Percentiles rank a stretch among this genome's conserved stretches.
phyloP scores from a whole-genome alignment of 2,888 invertebrate genomes.

The Cylindroiulus punctatus region DNA sequence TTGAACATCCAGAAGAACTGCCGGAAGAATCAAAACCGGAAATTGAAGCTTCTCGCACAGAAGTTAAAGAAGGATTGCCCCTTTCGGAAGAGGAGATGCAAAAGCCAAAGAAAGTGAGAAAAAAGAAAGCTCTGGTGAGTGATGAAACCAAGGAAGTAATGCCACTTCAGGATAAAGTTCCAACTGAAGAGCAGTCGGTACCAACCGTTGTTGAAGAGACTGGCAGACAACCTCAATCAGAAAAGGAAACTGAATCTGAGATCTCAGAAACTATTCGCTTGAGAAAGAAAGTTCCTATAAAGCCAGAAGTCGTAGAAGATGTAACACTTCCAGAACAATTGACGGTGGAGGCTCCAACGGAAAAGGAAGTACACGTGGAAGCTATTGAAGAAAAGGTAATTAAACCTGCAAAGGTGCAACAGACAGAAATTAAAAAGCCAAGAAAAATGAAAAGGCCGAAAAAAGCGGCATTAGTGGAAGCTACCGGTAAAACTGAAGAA shows the following conservation, averaged over 20 bases:
- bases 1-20: neutral
- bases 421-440: neutral
- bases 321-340: neutral
- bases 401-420: neutral
- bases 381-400: neutral
- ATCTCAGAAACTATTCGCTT: neutral
- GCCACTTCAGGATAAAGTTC: neutral
- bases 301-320: neutral
- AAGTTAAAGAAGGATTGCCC: neutral
- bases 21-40: conserved; percentile 13
- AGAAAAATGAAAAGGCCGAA: neutral
- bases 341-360: neutral
- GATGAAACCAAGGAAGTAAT: neutral
- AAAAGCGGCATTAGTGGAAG: neutral
- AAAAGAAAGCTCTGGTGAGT: neutral
- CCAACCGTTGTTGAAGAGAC: neutral
- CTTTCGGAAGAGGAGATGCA: conserved; percentile 19
- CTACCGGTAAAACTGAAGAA: neutral
- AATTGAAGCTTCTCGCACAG: neutral
- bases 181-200: neutral
- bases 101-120: conserved; percentile 5
- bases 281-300: neutral
- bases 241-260: neutral
- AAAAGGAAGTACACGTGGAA: neutral
- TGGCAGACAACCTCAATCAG: neutral